phyloP scores from a whole-genome alignment of 2,797 vertebrate species.

The Thamnophis elegans region DNA sequence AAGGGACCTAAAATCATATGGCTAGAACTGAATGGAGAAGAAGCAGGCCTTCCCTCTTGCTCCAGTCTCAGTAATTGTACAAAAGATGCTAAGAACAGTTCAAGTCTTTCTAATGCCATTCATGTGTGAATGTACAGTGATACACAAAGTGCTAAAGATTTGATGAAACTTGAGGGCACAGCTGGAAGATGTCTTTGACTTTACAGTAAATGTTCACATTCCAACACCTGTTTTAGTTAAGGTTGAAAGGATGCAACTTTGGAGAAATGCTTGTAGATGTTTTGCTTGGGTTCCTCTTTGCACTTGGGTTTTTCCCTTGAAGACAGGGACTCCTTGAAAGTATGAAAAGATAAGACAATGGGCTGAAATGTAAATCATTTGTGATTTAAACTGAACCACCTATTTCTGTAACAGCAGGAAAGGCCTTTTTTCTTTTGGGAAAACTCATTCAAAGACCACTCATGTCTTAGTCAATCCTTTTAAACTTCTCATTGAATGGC shows the following conservation, averaged over 20 bases:
- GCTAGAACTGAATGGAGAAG: background rate
- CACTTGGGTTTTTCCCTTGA: background rate
- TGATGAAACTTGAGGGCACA: background rate
- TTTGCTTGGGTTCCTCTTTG: background rate
- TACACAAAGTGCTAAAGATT: background rate
- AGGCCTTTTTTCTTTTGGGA: background rate
- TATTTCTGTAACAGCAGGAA: background rate
- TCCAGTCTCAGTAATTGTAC: too few species aligned
- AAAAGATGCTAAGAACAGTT: background rate
- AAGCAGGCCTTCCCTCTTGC: background rate
- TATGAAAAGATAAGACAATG: background rate
- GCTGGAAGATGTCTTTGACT: background rate
- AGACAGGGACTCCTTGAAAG: background rate
- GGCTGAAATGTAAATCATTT: background rate
- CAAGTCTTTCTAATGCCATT: background rate
- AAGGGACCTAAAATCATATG: background rate
- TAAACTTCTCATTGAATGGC: background rate
- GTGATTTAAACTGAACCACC: background rate
- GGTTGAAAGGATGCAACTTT: background rate
- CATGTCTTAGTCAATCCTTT: background rate
- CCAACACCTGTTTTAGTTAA: background rate
- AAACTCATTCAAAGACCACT: background rate
- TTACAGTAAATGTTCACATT: background rate
- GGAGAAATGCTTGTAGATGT: background rate
- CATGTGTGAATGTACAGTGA: too few species aligned